Percentiles rank a stretch among this genome's conserved stretches.
Conservation (phyloP, 2,888 invertebrate species). For the Thymelicus lineola region DNA sequence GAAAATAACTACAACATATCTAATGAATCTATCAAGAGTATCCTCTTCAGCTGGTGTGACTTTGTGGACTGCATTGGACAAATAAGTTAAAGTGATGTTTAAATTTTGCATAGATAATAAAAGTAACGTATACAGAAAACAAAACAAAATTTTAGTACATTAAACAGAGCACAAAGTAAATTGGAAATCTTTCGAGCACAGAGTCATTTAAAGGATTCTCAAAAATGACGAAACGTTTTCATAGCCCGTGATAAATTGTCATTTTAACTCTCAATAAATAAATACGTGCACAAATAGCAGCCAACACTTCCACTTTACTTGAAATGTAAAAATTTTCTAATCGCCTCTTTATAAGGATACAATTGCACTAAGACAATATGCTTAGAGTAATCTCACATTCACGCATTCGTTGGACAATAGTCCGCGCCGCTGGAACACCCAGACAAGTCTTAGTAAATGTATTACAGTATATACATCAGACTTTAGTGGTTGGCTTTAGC, state of each 20-base stretch:
- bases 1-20: slow-evolving; percentile 6
- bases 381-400: slow-evolving; percentile 79
- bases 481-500: slow-evolving; percentile 68
- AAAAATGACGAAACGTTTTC: background rate
- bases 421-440: slow-evolving; percentile 69
- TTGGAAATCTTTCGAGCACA: slow-evolving; percentile 13
- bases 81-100: background rate
- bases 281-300: slow-evolving; percentile 24
- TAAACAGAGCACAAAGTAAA: background rate
- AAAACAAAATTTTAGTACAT: background rate
- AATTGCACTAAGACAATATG: slow-evolving; percentile 57
- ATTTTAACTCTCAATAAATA: slow-evolving; percentile 31
- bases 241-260: slow-evolving; percentile 23
- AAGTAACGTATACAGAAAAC: too few species aligned
- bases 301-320: slow-evolving; percentile 6
- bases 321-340: slow-evolving; percentile 24
- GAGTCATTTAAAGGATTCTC: background rate
- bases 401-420: slow-evolving; percentile 76
- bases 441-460: slow-evolving; percentile 71
- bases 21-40: background rate
- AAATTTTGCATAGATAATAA: background rate
- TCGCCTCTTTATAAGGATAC: slow-evolving; percentile 22
- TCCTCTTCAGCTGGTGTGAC: background rate
- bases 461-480: slow-evolving; percentile 80
- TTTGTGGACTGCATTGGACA: background rate